Evolutionary conservation across 2,888 invertebrate genomes (phyloP).

Genomic region (Bursaphelenchus okinawaensis): DNA sequence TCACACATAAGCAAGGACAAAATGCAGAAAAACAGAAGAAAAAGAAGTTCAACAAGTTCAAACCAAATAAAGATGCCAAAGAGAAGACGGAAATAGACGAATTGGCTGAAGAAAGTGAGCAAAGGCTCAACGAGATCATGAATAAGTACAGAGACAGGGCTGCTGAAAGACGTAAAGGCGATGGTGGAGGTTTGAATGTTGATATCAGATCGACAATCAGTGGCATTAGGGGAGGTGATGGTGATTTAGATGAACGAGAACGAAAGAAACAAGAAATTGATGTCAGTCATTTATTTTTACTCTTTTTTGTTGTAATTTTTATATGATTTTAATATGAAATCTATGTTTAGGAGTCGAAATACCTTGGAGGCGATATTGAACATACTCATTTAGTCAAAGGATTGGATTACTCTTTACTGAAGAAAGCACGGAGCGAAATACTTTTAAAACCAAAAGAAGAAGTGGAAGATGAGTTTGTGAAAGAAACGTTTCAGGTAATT

Average conservation of each 20-base stretch:
- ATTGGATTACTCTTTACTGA: conserved; percentile 81
- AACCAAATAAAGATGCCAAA: conserved; percentile 16
- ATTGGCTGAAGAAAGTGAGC: conserved; percentile 41
- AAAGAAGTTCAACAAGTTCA: conserved; percentile 17
- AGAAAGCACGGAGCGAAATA: conserved; percentile 77
- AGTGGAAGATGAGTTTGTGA: conserved; percentile 58
- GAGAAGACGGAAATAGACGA: conserved; percentile 46
- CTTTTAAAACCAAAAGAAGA: conserved; percentile 63
- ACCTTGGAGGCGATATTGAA: conserved; percentile 99
- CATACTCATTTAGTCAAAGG: conserved; percentile 99
- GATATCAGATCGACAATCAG: conserved; percentile 73
- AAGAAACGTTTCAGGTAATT: conserved; percentile 40
- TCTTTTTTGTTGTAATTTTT: background rate
- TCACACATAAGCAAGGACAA: conserved; percentile 18
- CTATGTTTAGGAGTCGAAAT: conserved; percentile 78
- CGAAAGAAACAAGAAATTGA: conserved; percentile 71
- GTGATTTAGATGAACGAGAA: conserved; percentile 68
- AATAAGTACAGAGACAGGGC: conserved; percentile 59
- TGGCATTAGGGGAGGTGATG: conserved; percentile 73
- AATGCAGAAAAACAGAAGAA: conserved; percentile 12
- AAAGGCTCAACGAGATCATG: conserved; percentile 45
- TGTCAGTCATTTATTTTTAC: background rate
- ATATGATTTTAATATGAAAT: too few species aligned
- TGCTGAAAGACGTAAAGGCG: conserved; percentile 51
- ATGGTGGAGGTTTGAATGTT: conserved; percentile 59